These are phyloP conservation scores for Nanger granti DNA, from an alignment of 2,113 vertebrate genomes.

Conservation along the genomic window DNA sequence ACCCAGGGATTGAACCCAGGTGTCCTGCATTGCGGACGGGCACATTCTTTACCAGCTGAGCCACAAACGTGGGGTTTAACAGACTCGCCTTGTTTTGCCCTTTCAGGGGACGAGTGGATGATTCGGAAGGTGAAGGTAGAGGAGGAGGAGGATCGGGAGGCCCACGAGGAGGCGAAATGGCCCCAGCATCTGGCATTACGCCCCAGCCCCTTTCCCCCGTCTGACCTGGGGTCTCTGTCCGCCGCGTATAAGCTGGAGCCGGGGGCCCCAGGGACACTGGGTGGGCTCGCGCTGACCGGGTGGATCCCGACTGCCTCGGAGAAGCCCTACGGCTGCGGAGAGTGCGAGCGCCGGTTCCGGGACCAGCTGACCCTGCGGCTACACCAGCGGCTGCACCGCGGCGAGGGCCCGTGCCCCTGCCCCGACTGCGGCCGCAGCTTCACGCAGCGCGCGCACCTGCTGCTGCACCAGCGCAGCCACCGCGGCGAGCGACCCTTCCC, in stretches of 20 bases:
- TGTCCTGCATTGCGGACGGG: not conserved
- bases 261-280: not conserved
- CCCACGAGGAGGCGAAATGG: conserved; percentile 45
- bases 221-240: not conserved
- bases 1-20: not conserved
- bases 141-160: conserved; percentile 70
- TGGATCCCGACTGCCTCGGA: conserved; percentile 43
- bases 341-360: conserved; percentile 66
- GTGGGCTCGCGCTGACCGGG: not conserved
- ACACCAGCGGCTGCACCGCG: conserved; percentile 70
- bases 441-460: conserved; percentile 66
- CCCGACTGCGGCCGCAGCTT: conserved; percentile 65
- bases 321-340: conserved; percentile 54
- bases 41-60: not conserved
- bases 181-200: conserved; percentile 48
- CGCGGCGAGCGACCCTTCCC: conserved; percentile 74
- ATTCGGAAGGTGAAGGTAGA: conserved; percentile 79
- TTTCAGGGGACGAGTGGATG: conserved; percentile 70
- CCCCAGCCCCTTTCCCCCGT: not conserved
- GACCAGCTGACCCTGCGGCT: conserved; percentile 61
- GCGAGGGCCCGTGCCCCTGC: conserved; percentile 58
- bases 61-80: not conserved
- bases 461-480: conserved; percentile 71
- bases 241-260: conserved; percentile 68
- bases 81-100: not conserved